These are phyloP conservation scores for Panagrolaimus sp. DNA, from an alignment of 1,140 invertebrate genomes.

Conservation along the genomic window DNA sequence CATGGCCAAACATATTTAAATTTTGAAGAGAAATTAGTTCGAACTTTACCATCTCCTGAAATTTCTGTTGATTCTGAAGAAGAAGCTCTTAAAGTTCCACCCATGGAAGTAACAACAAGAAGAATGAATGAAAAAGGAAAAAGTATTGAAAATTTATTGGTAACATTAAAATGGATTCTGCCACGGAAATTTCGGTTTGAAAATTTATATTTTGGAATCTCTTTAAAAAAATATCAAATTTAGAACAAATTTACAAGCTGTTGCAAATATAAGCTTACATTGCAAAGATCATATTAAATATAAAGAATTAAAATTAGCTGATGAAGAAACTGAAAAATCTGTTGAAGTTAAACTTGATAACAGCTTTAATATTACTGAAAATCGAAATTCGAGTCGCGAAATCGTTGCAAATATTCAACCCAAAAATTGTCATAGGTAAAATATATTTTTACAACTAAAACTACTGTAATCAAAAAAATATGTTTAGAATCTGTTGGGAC, in stretches of 20 bases:
- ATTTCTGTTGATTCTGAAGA: neutral
- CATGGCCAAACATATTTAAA: neutral
- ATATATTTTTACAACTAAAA: too few species aligned
- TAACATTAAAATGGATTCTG: conserved; percentile 38
- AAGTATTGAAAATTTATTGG: conserved; percentile 44
- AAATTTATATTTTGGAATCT: neutral
- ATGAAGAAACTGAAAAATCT: conserved; percentile 45
- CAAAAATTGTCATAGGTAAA: conserved; percentile 45
- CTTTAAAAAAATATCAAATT: conserved; percentile 21
- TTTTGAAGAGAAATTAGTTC: conserved; percentile 7
- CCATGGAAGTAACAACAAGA: conserved; percentile 20
- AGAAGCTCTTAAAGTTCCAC: conserved; percentile 9
- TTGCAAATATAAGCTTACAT: conserved; percentile 49
- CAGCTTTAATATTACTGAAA: conserved; percentile 42
- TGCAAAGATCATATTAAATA: conserved; percentile 49
- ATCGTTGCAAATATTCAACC: conserved; percentile 47
- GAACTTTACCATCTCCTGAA: neutral
- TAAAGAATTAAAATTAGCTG: conserved; percentile 41
- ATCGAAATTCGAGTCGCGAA: conserved; percentile 38
- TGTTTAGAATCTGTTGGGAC: conserved; percentile 49
- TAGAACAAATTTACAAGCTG: conserved; percentile 42
- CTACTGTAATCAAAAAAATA: neutral
- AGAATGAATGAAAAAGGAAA: conserved; percentile 42
- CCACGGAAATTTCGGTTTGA: neutral
- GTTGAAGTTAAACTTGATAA: conserved; percentile 52